Conservation (phyloP, 2,888 invertebrate genomes). For the Eupithecia exiguata region DNA sequence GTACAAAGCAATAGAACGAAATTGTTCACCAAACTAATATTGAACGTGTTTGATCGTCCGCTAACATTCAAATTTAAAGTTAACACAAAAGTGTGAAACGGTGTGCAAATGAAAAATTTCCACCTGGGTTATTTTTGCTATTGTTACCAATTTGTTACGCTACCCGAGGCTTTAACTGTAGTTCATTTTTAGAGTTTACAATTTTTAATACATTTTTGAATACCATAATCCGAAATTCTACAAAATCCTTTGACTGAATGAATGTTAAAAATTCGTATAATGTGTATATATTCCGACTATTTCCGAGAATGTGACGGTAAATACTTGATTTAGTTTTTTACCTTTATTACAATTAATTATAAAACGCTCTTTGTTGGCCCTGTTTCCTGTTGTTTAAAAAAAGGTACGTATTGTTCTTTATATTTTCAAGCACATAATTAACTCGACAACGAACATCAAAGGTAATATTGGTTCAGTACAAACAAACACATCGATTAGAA, state of each 20-base stretch:
- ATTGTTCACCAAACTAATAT: slow-evolving; percentile 40
- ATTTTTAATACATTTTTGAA: slow-evolving; percentile 13
- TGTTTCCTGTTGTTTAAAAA: not conserved
- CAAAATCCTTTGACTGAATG: not conserved
- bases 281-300: no score
- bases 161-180: slow-evolving; percentile 53
- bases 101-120: slow-evolving; percentile 78
- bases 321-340: not conserved
- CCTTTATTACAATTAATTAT: not conserved
- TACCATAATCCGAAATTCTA: not conserved
- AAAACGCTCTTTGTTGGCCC: not conserved
- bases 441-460: slow-evolving; percentile 51
- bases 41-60: slow-evolving; percentile 41
- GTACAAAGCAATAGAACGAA: slow-evolving; percentile 28
- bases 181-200: slow-evolving; percentile 37
- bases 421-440: slow-evolving; percentile 18
- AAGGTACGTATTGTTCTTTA: not conserved
- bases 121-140: slow-evolving; percentile 70
- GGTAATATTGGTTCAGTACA: slow-evolving; percentile 57
- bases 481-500: slow-evolving; percentile 58
- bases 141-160: slow-evolving; percentile 73
- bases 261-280: not conserved
- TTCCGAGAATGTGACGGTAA: no score
- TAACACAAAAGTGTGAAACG: slow-evolving; percentile 75
- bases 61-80: slow-evolving; percentile 65